These are phyloP conservation scores for Botia almorhae DNA, from an alignment of 2,797 vertebrate species.

Conservation along the genomic window DNA sequence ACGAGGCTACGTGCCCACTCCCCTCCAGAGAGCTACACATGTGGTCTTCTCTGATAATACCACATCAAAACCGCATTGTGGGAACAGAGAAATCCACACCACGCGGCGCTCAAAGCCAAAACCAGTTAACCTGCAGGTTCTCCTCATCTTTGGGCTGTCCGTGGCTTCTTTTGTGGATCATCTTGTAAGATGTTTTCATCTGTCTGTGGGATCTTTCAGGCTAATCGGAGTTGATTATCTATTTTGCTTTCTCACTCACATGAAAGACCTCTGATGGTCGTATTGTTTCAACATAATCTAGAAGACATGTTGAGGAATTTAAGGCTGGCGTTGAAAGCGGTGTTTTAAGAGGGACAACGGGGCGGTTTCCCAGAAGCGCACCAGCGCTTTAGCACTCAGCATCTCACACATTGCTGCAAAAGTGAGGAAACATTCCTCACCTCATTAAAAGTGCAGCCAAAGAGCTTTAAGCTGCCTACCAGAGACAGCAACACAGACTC, in stretches of 20 bases:
- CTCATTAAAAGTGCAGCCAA: conserved; percentile 27
- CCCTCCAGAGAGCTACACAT: conserved; percentile 49
- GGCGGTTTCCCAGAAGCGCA: conserved; percentile 39
- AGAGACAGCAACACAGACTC: conserved; percentile 28
- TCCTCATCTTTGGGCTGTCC: conserved; percentile 25
- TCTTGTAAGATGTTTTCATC: conserved; percentile 11
- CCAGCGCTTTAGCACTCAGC: conserved; percentile 12
- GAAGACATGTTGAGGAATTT: conserved; percentile 36
- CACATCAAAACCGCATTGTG: conserved; percentile 54
- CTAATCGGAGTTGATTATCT: conserved; percentile 20
- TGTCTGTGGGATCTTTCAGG: conserved; percentile 10
- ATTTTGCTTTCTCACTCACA: conserved; percentile 26
- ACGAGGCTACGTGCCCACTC: conserved; percentile 44
- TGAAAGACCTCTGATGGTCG: conserved; percentile 14
- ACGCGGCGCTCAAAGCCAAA: not conserved
- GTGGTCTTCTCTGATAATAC: conserved; percentile 56
- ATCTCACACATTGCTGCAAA: conserved; percentile 42
- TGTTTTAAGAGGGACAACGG: conserved; percentile 43
- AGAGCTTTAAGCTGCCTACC: conserved; percentile 43
- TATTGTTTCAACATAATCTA: conserved; percentile 11
- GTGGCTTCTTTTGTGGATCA: too few species aligned
- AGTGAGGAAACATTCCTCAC: conserved; percentile 39
- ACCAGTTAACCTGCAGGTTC: conserved; percentile 25
- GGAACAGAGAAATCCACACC: conserved; percentile 45
- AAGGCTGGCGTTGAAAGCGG: conserved; percentile 16